Evolutionary conservation across 2,113 vertebrate genomes (phyloP), one percentile per base, ranked within the genome.

Genomic region (Galbula dea): DNA sequence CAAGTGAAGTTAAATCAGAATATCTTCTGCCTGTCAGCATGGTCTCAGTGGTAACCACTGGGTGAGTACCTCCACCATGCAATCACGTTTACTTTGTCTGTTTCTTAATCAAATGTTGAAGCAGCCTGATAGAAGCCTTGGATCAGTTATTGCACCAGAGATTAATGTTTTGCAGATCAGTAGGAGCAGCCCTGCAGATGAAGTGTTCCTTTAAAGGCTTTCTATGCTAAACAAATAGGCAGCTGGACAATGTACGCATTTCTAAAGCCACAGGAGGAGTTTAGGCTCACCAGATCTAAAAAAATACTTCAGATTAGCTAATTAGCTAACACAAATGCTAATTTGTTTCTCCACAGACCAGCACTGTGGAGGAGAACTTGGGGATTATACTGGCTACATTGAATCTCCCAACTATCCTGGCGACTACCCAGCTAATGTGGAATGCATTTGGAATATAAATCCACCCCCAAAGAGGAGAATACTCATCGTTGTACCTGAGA

Each of bases 391-490:
- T 0, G 98, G 98, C 66, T 98, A 98, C 86, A 98, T 98, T 32
- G 98, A 98, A 86, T 98, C 98, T 1, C 98, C 98, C 83, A 98
- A 98, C 96, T 98, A 98, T 77, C 98, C 98, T 6, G 98, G 98
- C 29, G 97, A 98, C 92, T 98, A 98, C 91, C 98, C 98, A 8
- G 97, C 98, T 83, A 98, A 98, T 0, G 97, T 98, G 1, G 98
- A 98, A 86, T 98, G 98, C 23, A 98, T 97, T 59, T 98, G 98
- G 98, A 97, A 98, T 88, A 98, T 98, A 78, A 97, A 97, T 2
- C 98, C 98, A 5, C 98, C 98, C 22, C 98, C 98, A 32, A 98
- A 98, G 87, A 97, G 98, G 61, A 95, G 98, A 85, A 98, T 98
- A 85, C 98, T 98, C 81, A 97, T 98, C 0, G 98, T 98, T 51